These are phyloP conservation scores for Oxyura jamaicensis DNA, from an alignment of 2,113 vertebrate species.

Conservation along the genomic window DNA sequence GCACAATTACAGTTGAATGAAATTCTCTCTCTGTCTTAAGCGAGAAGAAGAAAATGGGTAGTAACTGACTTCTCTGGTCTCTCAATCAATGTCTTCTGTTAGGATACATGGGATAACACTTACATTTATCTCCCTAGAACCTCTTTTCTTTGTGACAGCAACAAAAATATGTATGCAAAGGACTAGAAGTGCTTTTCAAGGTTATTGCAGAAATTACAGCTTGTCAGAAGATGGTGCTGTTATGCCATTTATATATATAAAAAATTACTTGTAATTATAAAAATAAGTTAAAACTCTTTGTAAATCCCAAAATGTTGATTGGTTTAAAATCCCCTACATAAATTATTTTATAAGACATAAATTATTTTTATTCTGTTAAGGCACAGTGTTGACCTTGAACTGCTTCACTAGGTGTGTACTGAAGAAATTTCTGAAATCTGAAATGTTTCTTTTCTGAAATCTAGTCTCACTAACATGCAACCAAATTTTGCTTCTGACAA, in stretches of 20 bases:
- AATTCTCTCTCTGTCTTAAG: slow-evolving; percentile 15
- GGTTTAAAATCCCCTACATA: background rate
- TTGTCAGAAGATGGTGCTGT: slow-evolving; percentile 76
- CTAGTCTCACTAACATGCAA: background rate
- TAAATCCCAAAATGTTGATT: background rate
- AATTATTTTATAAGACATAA: no score
- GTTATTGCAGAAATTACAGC: slow-evolving; percentile 36
- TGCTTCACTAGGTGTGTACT: background rate
- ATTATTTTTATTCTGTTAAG: background rate
- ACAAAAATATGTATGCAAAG: background rate
- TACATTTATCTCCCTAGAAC: background rate
- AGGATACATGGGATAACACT: background rate
- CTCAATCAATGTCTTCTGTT: background rate
- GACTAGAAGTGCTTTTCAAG: slow-evolving; percentile 33
- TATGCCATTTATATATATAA: slow-evolving; percentile 40
- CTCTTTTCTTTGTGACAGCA: background rate
- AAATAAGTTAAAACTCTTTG: background rate
- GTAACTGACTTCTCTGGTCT: background rate
- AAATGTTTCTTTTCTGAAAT: background rate
- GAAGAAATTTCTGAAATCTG: background rate
- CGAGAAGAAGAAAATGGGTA: slow-evolving; percentile 3
- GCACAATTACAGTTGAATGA: slow-evolving; percentile 5
- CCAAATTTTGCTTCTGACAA: background rate
- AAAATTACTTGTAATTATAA: slow-evolving; percentile 15
- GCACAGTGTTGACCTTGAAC: slow-evolving; percentile 29